Base-by-base conservation (phyloP, 2,113 vertebrate species). In the Anser brachyrhynchus region DNA sequence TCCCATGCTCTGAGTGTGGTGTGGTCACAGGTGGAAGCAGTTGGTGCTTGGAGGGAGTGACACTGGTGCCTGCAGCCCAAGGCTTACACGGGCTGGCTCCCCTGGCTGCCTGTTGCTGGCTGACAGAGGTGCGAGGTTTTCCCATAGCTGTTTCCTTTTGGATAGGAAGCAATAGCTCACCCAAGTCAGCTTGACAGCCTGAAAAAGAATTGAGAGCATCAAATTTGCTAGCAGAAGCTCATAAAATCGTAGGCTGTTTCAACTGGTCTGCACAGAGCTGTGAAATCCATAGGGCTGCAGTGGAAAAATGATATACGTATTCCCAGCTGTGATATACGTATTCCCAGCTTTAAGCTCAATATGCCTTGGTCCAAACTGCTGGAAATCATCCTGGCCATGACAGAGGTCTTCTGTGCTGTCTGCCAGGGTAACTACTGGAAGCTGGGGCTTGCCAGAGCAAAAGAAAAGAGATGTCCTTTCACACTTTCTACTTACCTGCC, bases 131-230 rank as follows among this genome's bases (percentile, higher is more conserved):
- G 15, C 28, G 43, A 78, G 46, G 35, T 59, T 77, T 67, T 72
- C 31, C 49, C 37, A 5, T 33, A 75, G n/a, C 25, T 54, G 28
- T 54, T 65, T 84, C 17, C 43, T 74, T 62, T 66, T 62, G 65
- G 31, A 55, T 33, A 55, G 52, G 25, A 77, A 78, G 59, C 2
- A 21, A 8, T 44, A 85, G 39, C 26, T 5, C 41, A 39, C 37
- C 23, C 26, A 31, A 6, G 61, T 71, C 59, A 54, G 51, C 67
- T 20, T 54, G 59, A 66, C 33, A 84, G 31, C 55, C 72, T 65
- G 29, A 80, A 95, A 92, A 87, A 8, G 85, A 86, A 89, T 96
- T 78, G 70, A 89, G 88, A 67, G 66, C 75, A 43, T 90, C 84
- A 74, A 75, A 69, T 26, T 20, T 69, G n/a, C 44, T 55, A 77